Percentiles rank a stretch among this genome's conserved stretches.
These are phyloP conservation scores for Diadema setosum DNA, from an alignment of 35 echinoderm and acorn worm genomes.

Conservation along the genomic window DNA sequence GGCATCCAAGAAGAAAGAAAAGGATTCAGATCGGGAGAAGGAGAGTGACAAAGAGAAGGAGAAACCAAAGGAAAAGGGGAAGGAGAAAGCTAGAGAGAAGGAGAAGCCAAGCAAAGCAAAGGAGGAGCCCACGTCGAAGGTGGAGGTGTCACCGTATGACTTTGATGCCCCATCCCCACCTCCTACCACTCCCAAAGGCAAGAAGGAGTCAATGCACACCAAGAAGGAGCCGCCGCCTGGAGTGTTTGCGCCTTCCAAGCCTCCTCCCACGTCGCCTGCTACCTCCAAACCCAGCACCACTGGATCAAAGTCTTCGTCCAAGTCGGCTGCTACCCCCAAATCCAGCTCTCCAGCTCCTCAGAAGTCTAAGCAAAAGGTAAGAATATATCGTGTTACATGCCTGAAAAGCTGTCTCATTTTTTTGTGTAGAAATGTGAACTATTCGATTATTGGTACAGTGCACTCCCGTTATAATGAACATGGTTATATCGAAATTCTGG, in stretches of 20 bases:
- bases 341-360: not conserved
- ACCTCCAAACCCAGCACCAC: not conserved
- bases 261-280: not conserved
- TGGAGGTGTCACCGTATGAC: constrained; percentile 9
- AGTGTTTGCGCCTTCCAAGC: not conserved
- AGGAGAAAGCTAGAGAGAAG: not conserved
- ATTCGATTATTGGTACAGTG: no score
- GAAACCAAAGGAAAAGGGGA: not conserved
- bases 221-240: not conserved
- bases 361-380: constrained; percentile 6
- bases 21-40: not conserved
- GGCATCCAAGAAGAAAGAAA: constrained; percentile 6
- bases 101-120: not conserved
- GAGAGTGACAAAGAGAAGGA: not conserved
- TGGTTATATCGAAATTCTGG: no score
- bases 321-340: not conserved
- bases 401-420: no score
- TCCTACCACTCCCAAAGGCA: not conserved
- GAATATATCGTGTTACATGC: not conserved
- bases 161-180: constrained; percentile 6
- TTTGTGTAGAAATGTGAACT: no score
- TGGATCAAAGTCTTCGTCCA: not conserved
- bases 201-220: not conserved
- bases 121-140: not conserved
- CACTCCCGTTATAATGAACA: no score